Base-by-base conservation (phyloP, 2,113 vertebrate genomes). In the Corynorhinus townsendii region DNA sequence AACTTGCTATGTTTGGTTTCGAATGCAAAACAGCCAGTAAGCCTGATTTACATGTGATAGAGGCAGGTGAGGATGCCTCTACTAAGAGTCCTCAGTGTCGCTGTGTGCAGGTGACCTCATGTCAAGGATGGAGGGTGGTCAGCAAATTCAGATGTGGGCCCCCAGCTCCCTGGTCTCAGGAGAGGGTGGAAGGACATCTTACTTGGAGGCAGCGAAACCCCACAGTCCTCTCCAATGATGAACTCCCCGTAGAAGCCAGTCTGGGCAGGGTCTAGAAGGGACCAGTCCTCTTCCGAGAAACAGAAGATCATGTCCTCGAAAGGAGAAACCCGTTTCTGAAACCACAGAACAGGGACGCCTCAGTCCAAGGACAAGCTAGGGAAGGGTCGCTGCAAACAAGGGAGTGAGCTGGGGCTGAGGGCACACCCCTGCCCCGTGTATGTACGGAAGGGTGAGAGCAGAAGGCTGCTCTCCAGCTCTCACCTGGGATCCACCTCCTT, bases 221-320 rank as follows among this genome's bases (percentile, higher is more conserved):
- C 96, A 1, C 49, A 97, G 86, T 97, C 97, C 72, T 97, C 97
- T 38, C 96, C 97, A 3, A 97, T 97, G 94, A 97, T 97, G 97
- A 97, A 97, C 54, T 97, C 97, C 38, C 97, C 97, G 0, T 97
- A 97, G 95, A 97, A 97, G 86, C 97, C 97, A 20, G 97, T 97
- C 89, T 96, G 97, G 11, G 97, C 97, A 10, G 97, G 97, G 71
- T 97, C 97, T 7, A 97, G 96, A 30, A 97, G 96, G 52, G 97
- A 97, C 97, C 97, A 97, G 73, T 97, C 97, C 80, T 97, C 97
- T 81, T 97, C 92, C 0, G 97, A 97, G 96, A 97, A 97, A 91
- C 97, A 97, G 35, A 97, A 76, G 80, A 97, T 97, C 95, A 97
- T 90, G 83, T 97, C 97, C 95, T 97, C 95, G 26, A 97, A 97